Conservation (phyloP, 2,113 vertebrate genomes). For the Protobothrops mucrosquamatus region DNA sequence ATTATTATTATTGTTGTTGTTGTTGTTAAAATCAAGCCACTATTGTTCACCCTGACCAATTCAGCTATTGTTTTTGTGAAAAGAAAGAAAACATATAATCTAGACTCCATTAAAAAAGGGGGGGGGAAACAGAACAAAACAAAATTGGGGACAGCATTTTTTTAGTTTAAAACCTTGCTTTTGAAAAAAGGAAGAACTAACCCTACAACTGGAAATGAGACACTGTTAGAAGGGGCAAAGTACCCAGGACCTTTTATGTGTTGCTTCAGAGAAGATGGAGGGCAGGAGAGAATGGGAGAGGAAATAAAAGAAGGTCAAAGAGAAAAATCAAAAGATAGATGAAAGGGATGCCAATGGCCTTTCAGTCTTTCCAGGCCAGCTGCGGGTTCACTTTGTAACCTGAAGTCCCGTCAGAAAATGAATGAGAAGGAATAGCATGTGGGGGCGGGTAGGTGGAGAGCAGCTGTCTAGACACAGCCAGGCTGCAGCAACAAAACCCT, state of each 20-base stretch:
- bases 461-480: slow-evolving; percentile 29
- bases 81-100: background rate
- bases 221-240: background rate
- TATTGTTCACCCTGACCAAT: background rate
- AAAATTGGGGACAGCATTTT: background rate
- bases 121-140: background rate
- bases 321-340: slow-evolving; percentile 22
- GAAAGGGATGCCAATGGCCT: slow-evolving; percentile 17
- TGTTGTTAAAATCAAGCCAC: background rate
- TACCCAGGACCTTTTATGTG: background rate
- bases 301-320: background rate
- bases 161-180: background rate
- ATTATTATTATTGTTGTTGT: too few relatives aligned
- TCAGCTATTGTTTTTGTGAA: background rate
- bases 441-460: background rate
- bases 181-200: background rate
- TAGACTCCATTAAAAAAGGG: background rate
- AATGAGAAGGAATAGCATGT: slow-evolving; percentile 10
- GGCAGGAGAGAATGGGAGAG: background rate
- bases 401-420: slow-evolving; percentile 17
- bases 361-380: slow-evolving; percentile 7
- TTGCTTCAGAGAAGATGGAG: background rate
- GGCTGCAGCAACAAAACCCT: background rate
- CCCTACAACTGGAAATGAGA: background rate
- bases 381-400: slow-evolving; percentile 17